These are phyloP conservation scores for Dipus sagitta DNA, from an alignment of 2,797 vertebrate genomes.

Conservation along the genomic window DNA sequence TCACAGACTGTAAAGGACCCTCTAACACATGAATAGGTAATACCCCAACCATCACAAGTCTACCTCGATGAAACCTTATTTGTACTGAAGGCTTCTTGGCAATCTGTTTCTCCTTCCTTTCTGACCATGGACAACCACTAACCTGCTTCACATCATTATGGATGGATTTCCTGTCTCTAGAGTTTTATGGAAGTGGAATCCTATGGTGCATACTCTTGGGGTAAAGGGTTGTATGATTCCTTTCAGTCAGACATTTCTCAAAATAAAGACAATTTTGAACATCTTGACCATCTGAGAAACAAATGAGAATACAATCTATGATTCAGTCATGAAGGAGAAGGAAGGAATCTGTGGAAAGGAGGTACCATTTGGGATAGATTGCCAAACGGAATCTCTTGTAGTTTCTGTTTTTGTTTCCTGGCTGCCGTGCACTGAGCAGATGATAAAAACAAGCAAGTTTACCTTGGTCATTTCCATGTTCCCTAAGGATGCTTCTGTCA, in stretches of 20 bases:
- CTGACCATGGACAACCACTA: background rate
- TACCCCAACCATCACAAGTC: background rate
- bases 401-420: background rate
- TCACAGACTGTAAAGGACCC: background rate
- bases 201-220: background rate
- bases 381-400: background rate
- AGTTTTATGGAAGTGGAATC: background rate
- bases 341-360: background rate
- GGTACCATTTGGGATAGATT: background rate
- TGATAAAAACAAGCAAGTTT: background rate
- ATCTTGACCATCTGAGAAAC: background rate
- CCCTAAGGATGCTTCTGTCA: background rate
- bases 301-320: background rate
- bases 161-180: background rate
- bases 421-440: background rate
- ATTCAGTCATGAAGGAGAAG: background rate
- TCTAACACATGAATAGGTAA: no score
- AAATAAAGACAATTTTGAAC: slow-evolving; percentile 33
- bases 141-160: slow-evolving; percentile 8
- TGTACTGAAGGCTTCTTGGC: background rate
- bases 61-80: background rate
- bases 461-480: background rate
- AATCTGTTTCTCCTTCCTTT: background rate
- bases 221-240: background rate
- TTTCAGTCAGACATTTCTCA: slow-evolving; percentile 36